A percentile compares a stretch with the other conserved stretches of the same genome.
Conservation (phyloP, 2,113 vertebrate species). For the Otolemur garnettii region DNA sequence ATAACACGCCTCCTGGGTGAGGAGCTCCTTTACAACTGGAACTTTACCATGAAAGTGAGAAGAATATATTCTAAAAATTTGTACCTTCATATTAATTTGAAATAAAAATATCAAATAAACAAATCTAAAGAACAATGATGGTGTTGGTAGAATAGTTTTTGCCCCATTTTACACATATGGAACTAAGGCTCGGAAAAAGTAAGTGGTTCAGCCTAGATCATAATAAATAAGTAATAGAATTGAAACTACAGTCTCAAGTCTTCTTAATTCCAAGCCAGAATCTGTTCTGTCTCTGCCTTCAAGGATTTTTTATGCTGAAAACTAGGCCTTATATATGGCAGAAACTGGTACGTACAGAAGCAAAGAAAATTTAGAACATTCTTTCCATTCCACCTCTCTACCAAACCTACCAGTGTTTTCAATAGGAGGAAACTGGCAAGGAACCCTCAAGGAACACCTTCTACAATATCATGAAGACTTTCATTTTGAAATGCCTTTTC, state of each 20-base stretch:
- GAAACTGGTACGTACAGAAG: background rate
- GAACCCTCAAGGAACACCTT: background rate
- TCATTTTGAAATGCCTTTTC: background rate
- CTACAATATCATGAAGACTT: background rate
- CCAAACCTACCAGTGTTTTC: background rate
- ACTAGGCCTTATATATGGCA: background rate
- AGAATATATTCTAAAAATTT: no score
- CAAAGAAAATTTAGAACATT: background rate
- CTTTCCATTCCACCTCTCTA: background rate
- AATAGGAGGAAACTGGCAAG: background rate
- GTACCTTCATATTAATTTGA: no score
- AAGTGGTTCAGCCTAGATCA: background rate
- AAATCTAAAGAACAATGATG: background rate
- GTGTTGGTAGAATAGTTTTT: background rate
- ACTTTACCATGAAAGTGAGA: no score
- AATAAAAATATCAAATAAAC: no score
- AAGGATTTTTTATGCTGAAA: constrained; percentile 17
- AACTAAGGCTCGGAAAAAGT: background rate
- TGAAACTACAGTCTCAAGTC: background rate
- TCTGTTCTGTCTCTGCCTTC: background rate
- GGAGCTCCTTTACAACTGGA: no score
- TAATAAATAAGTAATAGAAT: background rate
- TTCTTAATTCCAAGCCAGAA: background rate
- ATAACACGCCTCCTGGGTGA: no score
- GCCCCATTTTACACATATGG: background rate